Evolutionary conservation across 2,113 vertebrate species (phyloP).

Genomic region (Bujurquina vittata): DNA sequence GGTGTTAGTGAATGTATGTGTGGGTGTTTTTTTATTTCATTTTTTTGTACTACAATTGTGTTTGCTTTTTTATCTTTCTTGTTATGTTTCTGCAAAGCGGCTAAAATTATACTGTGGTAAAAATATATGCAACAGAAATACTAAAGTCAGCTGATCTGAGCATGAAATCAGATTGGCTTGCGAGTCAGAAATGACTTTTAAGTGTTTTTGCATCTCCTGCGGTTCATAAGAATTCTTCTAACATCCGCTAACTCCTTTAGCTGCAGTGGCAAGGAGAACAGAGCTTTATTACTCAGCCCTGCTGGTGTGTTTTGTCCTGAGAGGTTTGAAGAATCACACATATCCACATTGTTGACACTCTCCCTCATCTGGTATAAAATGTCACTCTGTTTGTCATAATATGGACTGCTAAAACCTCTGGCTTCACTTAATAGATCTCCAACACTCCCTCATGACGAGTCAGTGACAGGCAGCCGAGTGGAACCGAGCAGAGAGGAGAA

Average conservation of each 20-base stretch:
- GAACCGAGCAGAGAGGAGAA: background rate
- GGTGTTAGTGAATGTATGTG: background rate
- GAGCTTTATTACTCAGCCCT: background rate
- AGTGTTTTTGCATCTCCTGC: background rate
- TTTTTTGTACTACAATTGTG: background rate
- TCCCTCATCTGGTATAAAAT: background rate
- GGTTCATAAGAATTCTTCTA: background rate
- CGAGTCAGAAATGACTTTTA: background rate
- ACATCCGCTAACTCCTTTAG: background rate
- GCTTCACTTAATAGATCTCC: slow-evolving; percentile 22
- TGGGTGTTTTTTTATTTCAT: background rate
- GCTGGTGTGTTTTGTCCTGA: background rate
- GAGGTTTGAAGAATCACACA: slow-evolving; percentile 3
- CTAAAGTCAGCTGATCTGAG: background rate
- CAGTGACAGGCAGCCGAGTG: slow-evolving; percentile 5
- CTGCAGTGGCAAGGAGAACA: background rate
- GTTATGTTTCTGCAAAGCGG: background rate
- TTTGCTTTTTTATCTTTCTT: background rate
- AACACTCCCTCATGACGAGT: background rate
- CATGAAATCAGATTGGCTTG: slow-evolving; percentile 17
- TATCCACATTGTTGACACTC: slow-evolving; percentile 14
- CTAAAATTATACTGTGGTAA: background rate
- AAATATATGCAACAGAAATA: background rate
- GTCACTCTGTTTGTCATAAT: background rate
- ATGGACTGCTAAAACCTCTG: background rate